Evolutionary conservation across 2,113 vertebrate genomes (phyloP).

Genomic region (Brachyhypopomus occidentalis): DNA sequence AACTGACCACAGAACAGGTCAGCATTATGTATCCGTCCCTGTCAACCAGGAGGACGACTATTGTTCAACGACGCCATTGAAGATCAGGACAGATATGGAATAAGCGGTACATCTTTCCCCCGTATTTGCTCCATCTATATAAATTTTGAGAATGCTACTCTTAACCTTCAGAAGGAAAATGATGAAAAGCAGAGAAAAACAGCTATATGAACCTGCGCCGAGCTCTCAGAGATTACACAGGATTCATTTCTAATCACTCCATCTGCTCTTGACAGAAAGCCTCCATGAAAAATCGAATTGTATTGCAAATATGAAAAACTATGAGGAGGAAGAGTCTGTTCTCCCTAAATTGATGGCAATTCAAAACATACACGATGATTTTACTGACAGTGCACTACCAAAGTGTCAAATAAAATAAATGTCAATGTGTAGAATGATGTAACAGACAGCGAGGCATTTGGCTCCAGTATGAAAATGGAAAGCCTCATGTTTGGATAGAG

Average conservation of each 20-base stretch:
- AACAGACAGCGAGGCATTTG: conserved; percentile 47
- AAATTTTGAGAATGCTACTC: conserved; percentile 26
- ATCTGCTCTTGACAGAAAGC: conserved; percentile 52
- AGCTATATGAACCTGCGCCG: conserved; percentile 34
- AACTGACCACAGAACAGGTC: conserved; percentile 7
- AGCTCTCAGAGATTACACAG: conserved; percentile 28
- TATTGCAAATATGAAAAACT: conserved; percentile 42
- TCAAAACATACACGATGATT: conserved; percentile 61
- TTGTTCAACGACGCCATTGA: background rate
- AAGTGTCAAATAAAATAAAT: conserved; percentile 60
- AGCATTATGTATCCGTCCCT: conserved; percentile 15
- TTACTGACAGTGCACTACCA: conserved; percentile 47
- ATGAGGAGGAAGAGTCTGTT: conserved; percentile 29
- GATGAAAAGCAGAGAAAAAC: conserved; percentile 24
- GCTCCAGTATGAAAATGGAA: conserved; percentile 51
- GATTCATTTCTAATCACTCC: conserved; percentile 55
- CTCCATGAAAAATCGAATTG: conserved; percentile 38
- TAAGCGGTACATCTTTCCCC: conserved; percentile 4
- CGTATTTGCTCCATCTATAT: conserved; percentile 12
- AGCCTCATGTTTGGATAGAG: conserved; percentile 33
- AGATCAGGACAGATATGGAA: background rate
- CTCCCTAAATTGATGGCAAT: conserved; percentile 47
- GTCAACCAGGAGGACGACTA: background rate
- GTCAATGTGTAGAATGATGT: conserved; percentile 50
- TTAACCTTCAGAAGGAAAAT: conserved; percentile 26